These are phyloP conservation scores for Carduelis carduelis DNA, from an alignment of 2,797 vertebrate genomes.

Conservation along the genomic window DNA sequence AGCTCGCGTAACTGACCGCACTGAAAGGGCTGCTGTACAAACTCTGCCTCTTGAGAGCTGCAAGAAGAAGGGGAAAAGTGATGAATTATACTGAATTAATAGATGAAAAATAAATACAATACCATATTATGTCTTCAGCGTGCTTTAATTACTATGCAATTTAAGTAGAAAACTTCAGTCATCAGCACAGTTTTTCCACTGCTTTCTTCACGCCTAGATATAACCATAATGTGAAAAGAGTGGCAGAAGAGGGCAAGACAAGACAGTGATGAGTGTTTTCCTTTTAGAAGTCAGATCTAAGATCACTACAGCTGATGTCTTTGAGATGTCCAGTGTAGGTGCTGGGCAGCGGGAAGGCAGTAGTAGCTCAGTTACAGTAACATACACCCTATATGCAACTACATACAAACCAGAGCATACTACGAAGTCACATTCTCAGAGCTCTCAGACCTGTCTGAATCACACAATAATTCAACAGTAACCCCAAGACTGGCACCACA, in stretches of 20 bases:
- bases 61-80: background rate
- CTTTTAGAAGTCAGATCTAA: background rate
- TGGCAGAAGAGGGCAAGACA: background rate
- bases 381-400: background rate
- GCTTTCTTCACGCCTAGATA: background rate
- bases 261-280: background rate
- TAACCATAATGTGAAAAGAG: background rate
- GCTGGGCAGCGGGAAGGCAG: background rate
- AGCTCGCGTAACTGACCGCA: conserved; percentile 80
- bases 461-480: background rate
- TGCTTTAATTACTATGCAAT: background rate
- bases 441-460: background rate
- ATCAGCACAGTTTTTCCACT: background rate
- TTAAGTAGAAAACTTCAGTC: background rate
- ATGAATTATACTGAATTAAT: background rate
- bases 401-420: background rate
- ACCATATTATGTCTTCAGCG: background rate
- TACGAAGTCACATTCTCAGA: accelerated
- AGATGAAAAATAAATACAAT: background rate
- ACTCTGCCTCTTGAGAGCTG: conserved; percentile 91
- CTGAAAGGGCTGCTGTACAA: conserved; percentile 90
- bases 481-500: background rate
- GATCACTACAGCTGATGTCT: background rate
- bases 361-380: background rate
- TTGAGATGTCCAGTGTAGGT: background rate